Evolutionary conservation across 2,888 invertebrate species (phyloP).

Genomic region (Julus scanicus): DNA sequence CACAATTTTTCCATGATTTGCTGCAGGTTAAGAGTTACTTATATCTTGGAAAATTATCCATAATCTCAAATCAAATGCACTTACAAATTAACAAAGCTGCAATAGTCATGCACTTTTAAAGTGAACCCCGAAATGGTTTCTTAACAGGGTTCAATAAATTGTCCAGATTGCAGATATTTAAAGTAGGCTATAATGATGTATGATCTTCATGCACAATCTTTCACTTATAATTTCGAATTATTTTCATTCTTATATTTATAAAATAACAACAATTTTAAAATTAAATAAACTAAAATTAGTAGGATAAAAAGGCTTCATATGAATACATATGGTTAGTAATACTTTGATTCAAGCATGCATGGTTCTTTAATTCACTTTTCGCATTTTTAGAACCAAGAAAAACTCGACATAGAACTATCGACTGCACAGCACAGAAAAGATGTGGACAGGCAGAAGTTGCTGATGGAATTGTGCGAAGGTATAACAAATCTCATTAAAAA

Average conservation of each 20-base stretch:
- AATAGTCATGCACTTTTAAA: too few relatives aligned
- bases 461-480: constrained; percentile 53
- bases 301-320: not conserved
- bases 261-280: not conserved
- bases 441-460: constrained; percentile 50
- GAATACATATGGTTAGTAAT: not conserved
- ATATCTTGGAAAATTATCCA: too few relatives aligned
- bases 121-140: too few relatives aligned
- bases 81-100: too few relatives aligned
- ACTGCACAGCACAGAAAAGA: constrained; percentile 57
- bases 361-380: not conserved
- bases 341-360: not conserved
- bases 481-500: not conserved
- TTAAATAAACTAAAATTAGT: not conserved
- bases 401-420: constrained; percentile 51
- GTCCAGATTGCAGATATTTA: too few relatives aligned
- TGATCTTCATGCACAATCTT: too few relatives aligned
- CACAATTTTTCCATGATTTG: constrained; percentile 53
- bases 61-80: too few relatives aligned
- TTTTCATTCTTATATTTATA: too few relatives aligned
- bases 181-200: not conserved
- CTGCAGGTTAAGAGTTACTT: constrained; percentile 45
- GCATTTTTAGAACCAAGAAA: constrained; percentile 53
- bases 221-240: too few relatives aligned
- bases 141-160: too few relatives aligned